Percentiles rank a stretch among this genome's conserved stretches.
phyloP scores from a whole-genome alignment of 2,113 vertebrate species.

The Panthera uncia region DNA sequence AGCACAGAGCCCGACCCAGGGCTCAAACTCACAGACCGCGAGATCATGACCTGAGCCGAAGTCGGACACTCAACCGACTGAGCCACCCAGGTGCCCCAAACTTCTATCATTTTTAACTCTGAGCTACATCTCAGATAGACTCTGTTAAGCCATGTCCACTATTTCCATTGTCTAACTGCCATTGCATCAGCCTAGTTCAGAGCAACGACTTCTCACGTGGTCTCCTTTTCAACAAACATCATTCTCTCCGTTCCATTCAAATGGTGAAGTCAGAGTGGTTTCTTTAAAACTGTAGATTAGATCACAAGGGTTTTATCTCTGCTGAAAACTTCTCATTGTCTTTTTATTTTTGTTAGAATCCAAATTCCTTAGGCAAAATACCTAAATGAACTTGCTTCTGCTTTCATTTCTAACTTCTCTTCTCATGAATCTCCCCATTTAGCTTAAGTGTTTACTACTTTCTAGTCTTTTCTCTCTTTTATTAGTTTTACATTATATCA shows the following conservation, averaged over 20 bases:
- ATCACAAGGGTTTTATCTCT: background rate
- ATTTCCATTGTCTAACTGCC: background rate
- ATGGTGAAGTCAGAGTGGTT: background rate
- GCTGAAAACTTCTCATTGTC: background rate
- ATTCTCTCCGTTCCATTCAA: background rate
- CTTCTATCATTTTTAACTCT: background rate
- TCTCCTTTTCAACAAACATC: background rate
- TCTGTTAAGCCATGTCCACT: background rate
- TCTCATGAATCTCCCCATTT: background rate
- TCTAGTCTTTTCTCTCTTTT: background rate
- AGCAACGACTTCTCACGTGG: background rate
- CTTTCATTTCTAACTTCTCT: background rate
- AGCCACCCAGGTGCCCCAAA: too few species aligned
- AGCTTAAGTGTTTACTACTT: background rate
- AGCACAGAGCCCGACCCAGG: too few species aligned
- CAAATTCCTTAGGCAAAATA: background rate
- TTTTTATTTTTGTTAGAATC: background rate
- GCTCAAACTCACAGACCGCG: too few species aligned
- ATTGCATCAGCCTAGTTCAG: background rate
- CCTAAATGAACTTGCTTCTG: background rate
- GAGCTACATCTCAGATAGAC: background rate
- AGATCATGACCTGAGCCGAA: too few species aligned
- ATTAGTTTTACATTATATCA: background rate
- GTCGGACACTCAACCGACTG: too few species aligned
- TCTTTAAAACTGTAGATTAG: background rate